Percentiles rank a stretch among this genome's conserved stretches.
Conservation (phyloP, 2,888 invertebrate species). For the Pristionchus exspectatus region DNA sequence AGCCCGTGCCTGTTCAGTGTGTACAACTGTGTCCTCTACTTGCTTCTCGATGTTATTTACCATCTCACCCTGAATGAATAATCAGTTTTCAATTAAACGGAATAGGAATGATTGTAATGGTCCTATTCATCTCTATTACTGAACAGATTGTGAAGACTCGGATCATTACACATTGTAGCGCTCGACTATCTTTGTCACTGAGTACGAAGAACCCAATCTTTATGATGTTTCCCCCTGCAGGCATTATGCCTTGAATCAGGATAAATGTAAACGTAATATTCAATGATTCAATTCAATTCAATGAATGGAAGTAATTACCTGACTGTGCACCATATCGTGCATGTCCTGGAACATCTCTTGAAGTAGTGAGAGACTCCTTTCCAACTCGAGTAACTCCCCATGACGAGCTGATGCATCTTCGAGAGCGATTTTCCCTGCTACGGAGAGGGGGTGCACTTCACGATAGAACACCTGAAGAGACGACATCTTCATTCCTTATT, state of each 20-base stretch:
- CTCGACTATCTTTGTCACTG: too few relatives aligned
- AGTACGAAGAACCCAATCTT: too few relatives aligned
- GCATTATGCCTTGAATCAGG: too few relatives aligned
- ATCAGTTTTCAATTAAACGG: background rate
- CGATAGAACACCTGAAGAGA: conserved; percentile 72
- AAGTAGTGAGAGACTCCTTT: conserved; percentile 98
- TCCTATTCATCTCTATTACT: conserved; percentile 55
- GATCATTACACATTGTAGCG: too few relatives aligned
- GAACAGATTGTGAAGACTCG: too few relatives aligned
- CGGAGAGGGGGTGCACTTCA: conserved; percentile 73
- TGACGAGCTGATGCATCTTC: conserved; percentile 84
- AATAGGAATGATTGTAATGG: background rate
- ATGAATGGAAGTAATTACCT: conserved; percentile 60
- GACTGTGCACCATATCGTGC: conserved; percentile 92
- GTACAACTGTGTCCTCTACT: conserved; percentile 67
- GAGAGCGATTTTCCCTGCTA: conserved; percentile 71
- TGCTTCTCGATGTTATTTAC: conserved; percentile 74
- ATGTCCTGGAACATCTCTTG: conserved; percentile 99
- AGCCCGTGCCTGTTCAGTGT: conserved; percentile 63
- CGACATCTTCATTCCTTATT: background rate
- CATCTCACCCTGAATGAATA: conserved; percentile 65
- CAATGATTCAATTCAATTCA: too few relatives aligned
- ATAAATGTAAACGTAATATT: too few relatives aligned
- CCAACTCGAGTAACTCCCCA: conserved; percentile 98
- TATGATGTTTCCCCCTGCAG: too few relatives aligned